Base-by-base conservation (phyloP, 2,888 invertebrate species). In the Mechanitis messenoides region DNA sequence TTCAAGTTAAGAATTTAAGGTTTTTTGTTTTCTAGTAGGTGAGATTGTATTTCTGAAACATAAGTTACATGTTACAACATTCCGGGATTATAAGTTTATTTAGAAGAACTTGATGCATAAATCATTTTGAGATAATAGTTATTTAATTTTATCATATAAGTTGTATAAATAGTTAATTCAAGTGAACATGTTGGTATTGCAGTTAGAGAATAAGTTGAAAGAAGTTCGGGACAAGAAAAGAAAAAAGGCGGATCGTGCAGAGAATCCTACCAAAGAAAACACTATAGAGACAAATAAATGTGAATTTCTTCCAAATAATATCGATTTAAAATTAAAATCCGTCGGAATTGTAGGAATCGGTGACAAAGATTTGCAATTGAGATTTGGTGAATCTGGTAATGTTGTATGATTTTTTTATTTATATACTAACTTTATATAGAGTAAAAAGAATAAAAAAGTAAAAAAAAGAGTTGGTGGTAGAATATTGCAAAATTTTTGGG, bases 191-290 rank as follows among this genome's bases (percentile, higher is more conserved):
- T 50, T 59, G 35, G n/a, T 57, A 28, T 80, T 72, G 33, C 74
- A 86, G 86, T 71, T 86, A 62, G 85, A 86, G 75, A 61, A 76
- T 28, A 86, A 86, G 73, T 68, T 86, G n/a, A 87, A 82, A 75
- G 85, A 85, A 74, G 79, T 85, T 1, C 75, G 77, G 62, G 79
- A 83, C 11, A 84, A 83, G 68, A 85, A 80, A 68, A 85, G 79
- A 67, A 83, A 79, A 65, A 81, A 77, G 58, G 3, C 53, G 1
- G 74, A 71, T 12, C 61, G 59, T 20, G 9, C 45, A 6, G 70
- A 70, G 7, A 58, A 59, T 38, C 64, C 31, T 9, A 60, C 64
- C 2, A 69, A 66, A 6, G 58, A 7, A 42, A 42, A 50, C 31
- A 31, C 55, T 33, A 33, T 38, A 50, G 62, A 65, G 35, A 33